Percentiles rank a stretch among this genome's conserved stretches.
These are phyloP conservation scores for Scytalopus superciliaris DNA, from an alignment of 2,113 vertebrate species.

Conservation along the genomic window DNA sequence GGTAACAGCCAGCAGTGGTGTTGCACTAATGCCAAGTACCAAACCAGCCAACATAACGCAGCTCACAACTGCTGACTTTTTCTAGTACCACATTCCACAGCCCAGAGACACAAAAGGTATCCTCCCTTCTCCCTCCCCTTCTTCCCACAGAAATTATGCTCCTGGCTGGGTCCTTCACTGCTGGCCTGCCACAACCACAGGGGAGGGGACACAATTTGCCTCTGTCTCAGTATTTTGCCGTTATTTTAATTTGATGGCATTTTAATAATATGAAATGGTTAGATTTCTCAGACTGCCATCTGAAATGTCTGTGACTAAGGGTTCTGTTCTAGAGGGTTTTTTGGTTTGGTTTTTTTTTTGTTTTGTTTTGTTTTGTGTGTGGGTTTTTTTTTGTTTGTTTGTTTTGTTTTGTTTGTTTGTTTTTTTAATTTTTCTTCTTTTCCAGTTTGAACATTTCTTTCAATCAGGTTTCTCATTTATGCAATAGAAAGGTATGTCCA, in stretches of 20 bases:
- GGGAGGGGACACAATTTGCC: not conserved
- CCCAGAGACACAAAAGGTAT: conserved; percentile 23
- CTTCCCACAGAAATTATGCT: not conserved
- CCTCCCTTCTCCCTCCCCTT: not conserved
- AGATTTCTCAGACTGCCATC: not conserved
- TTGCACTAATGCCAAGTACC: not conserved
- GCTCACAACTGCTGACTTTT: not conserved
- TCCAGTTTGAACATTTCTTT: not conserved
- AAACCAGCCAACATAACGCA: not conserved
- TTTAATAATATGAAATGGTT: conserved; percentile 39
- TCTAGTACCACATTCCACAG: not conserved
- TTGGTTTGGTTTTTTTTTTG: no score
- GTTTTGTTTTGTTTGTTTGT: not conserved
- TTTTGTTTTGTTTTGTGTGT: no score
- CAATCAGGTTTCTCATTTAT: not conserved
- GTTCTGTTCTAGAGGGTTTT: not conserved
- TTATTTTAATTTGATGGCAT: conserved; percentile 40
- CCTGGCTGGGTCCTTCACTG: not conserved
- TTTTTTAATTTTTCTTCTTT: not conserved
- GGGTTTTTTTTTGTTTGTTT: no score
- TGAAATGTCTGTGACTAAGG: not conserved
- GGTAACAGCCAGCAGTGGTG: not conserved
- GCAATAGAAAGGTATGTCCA: not conserved
- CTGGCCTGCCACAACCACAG: conserved; percentile 12
- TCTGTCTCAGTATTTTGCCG: not conserved